Base-by-base conservation (phyloP, 2,113 vertebrate genomes). In the Physeter macrocephalus region DNA sequence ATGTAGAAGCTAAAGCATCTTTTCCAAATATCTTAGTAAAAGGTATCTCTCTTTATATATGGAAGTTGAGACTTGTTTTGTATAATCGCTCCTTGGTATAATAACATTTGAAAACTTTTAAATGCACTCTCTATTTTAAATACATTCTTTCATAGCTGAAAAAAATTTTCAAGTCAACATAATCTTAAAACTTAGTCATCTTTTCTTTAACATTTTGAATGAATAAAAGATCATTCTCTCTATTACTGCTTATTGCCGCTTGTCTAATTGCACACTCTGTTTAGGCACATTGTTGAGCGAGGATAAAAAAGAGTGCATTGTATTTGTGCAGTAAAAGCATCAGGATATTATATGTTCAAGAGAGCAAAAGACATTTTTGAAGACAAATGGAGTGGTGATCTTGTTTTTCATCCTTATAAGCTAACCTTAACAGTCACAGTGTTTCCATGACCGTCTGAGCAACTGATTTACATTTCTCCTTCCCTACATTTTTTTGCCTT, bases 381-480 rank as follows among this genome's bases (percentile, higher is more conserved):
- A 90, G 84, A 97, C 49, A 82, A 95, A 97, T 94, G 85, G 72
- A 49, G 12, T 52, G 41, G 61, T 82, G 81, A 64, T 88, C 54
- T 88, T 31, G 13, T 97, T 97, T 96, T 90, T 93, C 64, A 77
- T 54, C 36, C 59, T 36, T 61, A 10, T 15, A 90, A 62, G 61
- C 39, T 77, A 43, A 57, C 78, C 52, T 27, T 90, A 87, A 90
- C 20, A 93, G 67, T 97, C 67, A 62, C 4, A 8, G 59, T 77
- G 23, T 93, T 96, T 90, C 92, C 49, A n/a, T 8, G 75, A 78
- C 23, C 0, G 0, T 54, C 67, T 23, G 69, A 94, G 74, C 81
- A 95, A 54, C 85, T 93, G 46, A 97, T 97, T 97, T 96, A 92
- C 95, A 88, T 95, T 93, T 90, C 69, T 96, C 3, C 81, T 92